Evolutionary conservation across 2,113 vertebrate genomes (phyloP).

Genomic region (Nettapus auritus): DNA sequence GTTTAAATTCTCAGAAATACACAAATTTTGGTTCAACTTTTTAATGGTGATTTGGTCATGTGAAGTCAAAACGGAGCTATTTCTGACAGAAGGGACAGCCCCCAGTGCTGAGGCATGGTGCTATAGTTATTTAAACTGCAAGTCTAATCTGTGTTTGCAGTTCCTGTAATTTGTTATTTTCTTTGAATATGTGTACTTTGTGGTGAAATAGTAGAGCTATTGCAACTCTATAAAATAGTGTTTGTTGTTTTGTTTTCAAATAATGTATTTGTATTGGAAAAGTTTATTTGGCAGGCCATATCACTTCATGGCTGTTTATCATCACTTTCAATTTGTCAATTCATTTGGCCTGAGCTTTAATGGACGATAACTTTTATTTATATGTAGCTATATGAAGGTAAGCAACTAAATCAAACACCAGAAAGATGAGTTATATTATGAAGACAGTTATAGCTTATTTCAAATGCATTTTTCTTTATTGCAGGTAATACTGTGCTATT

Average conservation of each 20-base stretch:
- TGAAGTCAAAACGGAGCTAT: neutral
- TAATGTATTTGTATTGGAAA: neutral
- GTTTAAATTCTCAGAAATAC: neutral
- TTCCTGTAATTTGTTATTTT: neutral
- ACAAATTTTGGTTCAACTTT: neutral
- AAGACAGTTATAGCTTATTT: neutral
- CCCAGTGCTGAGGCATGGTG: neutral
- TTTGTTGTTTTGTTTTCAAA: neutral
- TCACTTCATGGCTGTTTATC: neutral
- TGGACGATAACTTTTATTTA: neutral
- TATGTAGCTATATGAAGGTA: neutral
- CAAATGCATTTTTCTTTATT: neutral
- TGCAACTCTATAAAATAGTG: neutral
- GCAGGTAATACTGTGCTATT: neutral
- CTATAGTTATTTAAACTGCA: neutral
- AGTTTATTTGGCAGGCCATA: neutral
- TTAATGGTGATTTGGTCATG: too few species aligned
- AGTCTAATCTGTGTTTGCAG: neutral
- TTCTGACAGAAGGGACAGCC: neutral
- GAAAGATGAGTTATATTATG: neutral
- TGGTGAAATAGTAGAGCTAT: neutral
- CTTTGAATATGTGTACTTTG: neutral
- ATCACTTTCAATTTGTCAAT: neutral
- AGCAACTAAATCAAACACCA: neutral
- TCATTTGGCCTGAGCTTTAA: neutral